Evolutionary conservation across 2,113 vertebrate genomes (phyloP), one percentile per base, ranked within the genome.

Genomic region (Heptranchias perlo): DNA sequence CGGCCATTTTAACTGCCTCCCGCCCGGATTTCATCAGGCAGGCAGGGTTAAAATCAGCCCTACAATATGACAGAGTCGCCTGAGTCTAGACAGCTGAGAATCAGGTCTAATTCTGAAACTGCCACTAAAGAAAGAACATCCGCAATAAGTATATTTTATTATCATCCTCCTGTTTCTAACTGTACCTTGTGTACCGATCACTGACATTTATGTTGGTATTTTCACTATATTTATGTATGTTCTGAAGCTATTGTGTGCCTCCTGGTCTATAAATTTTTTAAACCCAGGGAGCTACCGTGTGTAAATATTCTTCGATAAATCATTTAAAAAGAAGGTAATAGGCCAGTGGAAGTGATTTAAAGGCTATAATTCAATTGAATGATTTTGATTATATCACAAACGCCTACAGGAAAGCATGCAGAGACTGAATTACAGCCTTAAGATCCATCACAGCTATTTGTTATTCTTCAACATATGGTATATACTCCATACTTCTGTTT

Each of bases 361-460:
- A 91, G 52, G 52, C 52, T 58, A 58, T 31, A 54, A 54, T 89
- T 89, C 86, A 89, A 89, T 28, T 54, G 49, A 54, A 54, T 58
- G 52, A 91, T 91, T 35, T 54, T 91, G 87, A 91, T 58, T 58
- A 58, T 91, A 91, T 91, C 87, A 91, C 52, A 58, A 5, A 91
- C 18, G 31, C 87, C 49, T 35, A 58, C 28, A 47, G 49, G 25
- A 54, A 89, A 89, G 8, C 28, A 54, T 31, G 13, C 28, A 0
- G 49, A 91, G 28, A 58, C 87, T 52, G 84, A 87, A 31, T 82
- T 87, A 31, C 1, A 28, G 49, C 7, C 49, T 13, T 58, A 31
- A 54, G 4, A 28, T 35, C 28, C 28, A 31, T 0, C 52, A n/a
- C 31, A 25, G 25, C 69, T 76, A 28, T 76, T 76, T 76, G 69